phyloP scores from a whole-genome alignment of 2,797 vertebrate species.

The Petrocephalus sullivani region DNA sequence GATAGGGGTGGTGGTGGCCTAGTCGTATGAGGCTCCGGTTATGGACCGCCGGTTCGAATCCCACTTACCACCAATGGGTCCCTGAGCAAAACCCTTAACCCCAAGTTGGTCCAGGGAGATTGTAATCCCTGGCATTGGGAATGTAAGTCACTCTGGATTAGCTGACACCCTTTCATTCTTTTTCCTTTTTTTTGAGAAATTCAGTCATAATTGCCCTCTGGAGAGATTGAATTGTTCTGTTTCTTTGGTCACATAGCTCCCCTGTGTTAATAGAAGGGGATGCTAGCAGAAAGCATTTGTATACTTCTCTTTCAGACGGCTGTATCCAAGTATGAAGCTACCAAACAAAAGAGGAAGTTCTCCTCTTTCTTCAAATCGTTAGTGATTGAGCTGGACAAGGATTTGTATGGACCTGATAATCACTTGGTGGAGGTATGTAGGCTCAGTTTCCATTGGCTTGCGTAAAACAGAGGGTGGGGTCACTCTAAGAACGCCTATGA shows the following conservation, averaged over 20 bases:
- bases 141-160: too few relatives aligned
- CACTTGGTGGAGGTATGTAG: slow-evolving; percentile 89
- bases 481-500: not conserved
- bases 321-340: slow-evolving; percentile 97
- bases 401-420: slow-evolving; percentile 97
- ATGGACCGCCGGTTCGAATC: too few relatives aligned
- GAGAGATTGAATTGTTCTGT: not conserved
- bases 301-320: slow-evolving; percentile 68
- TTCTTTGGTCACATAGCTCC: not conserved
- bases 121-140: too few relatives aligned
- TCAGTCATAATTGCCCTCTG: not conserved
- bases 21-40: too few relatives aligned
- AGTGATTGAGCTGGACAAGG: slow-evolving; percentile 98
- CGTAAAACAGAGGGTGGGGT: not conserved
- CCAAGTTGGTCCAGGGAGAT: too few relatives aligned
- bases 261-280: not conserved
- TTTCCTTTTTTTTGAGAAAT: not conserved
- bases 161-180: too few relatives aligned
- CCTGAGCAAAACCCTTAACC: too few relatives aligned
- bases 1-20: not conserved
- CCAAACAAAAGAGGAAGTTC: slow-evolving; percentile 98
- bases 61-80: too few relatives aligned
- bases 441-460: slow-evolving; percentile 25
- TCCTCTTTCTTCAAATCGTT: slow-evolving; percentile 99
- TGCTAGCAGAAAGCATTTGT: not conserved